Evolutionary conservation across 2,888 invertebrate species (phyloP), one percentile per base, ranked within the genome.

Genomic region (Lithophane ornitopus): DNA sequence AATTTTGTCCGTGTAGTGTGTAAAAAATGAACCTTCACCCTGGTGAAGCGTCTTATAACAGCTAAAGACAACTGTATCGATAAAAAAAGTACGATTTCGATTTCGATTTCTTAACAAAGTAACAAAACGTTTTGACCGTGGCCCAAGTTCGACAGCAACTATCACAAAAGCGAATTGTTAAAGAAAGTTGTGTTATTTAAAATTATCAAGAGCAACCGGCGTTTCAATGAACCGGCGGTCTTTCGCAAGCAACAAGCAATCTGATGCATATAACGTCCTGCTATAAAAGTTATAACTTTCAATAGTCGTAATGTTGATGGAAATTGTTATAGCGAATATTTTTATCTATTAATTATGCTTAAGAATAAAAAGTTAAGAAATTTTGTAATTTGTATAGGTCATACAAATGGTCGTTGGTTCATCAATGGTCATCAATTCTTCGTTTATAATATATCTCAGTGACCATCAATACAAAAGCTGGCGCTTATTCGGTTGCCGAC

Each of bases 131-230:
- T 49, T 16, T 71, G 78, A 46, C 82, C 82, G 49, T 74, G 82
- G n/a, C 58, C 56, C 59, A 46, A 67, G 62, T 46, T 56, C 54
- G 62, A 28, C 49, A 63, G 61, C 76, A 76, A 85, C 77, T 81
- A 81, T 82, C 69, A 28, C 58, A 70, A 56, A 58, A 59, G 6
- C 4, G 39, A 28, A 72, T 83, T 72, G 28, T 65, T 34, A 62
- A 74, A 82, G 81, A 83, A 85, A 82, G 85, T 85, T 14, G 59
- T 74, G 56, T 59, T 69, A 44, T 79, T 73, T 61, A 65, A 73
- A 62, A 62, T 56, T 39, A 74, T 74, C 81, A 84, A 81, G 85
- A 70, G 26, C 70, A 68, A 81, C 70, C 41, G 58, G 84, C 62
- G 44, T 41, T 61, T 62, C 66, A 69, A 46, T 54, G n/a, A 59